Evolutionary conservation across 2,113 vertebrate genomes (phyloP).

Genomic region (Heliornis fulica): DNA sequence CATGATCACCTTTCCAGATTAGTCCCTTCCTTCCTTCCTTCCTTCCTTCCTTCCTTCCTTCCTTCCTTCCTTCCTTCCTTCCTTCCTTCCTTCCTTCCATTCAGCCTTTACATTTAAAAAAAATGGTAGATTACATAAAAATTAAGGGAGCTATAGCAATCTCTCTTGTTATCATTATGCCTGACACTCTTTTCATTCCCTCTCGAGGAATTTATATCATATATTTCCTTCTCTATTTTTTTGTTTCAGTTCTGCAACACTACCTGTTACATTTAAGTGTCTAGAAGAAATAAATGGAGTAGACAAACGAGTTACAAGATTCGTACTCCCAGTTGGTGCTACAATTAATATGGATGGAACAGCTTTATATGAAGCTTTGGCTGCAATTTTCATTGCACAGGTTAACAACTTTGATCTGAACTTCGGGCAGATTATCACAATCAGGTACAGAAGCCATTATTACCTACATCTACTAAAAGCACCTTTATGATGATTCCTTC

Average conservation of each 20-base stretch:
- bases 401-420: slow-evolving; percentile 93
- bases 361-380: slow-evolving; percentile 92
- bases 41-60: too few species aligned
- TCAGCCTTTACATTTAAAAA: too few species aligned
- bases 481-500: neutral
- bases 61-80: too few species aligned
- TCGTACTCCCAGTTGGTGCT: slow-evolving; percentile 92
- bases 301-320: slow-evolving; percentile 93
- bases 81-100: too few species aligned
- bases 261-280: slow-evolving; percentile 95
- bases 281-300: slow-evolving; percentile 93
- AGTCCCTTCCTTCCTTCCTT: too few species aligned
- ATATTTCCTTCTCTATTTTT: too few species aligned
- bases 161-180: too few species aligned
- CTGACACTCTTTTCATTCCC: too few species aligned
- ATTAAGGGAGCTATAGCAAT: too few species aligned
- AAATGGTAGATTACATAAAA: too few species aligned
- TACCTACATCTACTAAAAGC: neutral
- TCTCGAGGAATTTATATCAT: too few species aligned
- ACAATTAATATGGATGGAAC: slow-evolving; percentile 98
- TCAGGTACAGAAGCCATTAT: slow-evolving; percentile 80
- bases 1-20: neutral
- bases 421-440: slow-evolving; percentile 95
- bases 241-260: too few species aligned
- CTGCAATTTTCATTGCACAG: slow-evolving; percentile 96